Evolutionary conservation across 2,797 vertebrate genomes (phyloP).

Genomic region (Erithacus rubecula): DNA sequence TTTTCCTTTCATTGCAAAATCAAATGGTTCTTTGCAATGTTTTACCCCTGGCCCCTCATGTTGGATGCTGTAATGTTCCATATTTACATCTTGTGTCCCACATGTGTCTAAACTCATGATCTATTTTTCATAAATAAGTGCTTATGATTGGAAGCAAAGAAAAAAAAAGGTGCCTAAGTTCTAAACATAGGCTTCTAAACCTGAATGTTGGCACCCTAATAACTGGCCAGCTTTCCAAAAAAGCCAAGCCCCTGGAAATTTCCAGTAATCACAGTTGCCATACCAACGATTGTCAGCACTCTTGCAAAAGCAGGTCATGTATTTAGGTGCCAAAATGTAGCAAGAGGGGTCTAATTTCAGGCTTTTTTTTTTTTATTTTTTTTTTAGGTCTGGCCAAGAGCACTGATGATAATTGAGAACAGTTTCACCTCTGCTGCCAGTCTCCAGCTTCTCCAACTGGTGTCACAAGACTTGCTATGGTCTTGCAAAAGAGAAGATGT

Average conservation of each 20-base stretch:
- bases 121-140: slow-evolving; percentile 9
- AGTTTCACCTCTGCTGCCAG: slow-evolving; percentile 4
- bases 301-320: slow-evolving; percentile 63
- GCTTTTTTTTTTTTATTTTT: neutral
- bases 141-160: neutral
- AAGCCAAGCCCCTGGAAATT: slow-evolving; percentile 63
- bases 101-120: slow-evolving; percentile 4
- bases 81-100: neutral
- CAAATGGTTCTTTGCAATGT: neutral
- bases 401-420: neutral
- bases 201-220: slow-evolving; percentile 32
- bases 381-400: neutral
- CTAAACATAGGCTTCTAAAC: slow-evolving; percentile 34
- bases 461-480: neutral
- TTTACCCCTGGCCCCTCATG: neutral
- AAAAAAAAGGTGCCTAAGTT: neutral
- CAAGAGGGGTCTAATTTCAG: slow-evolving; percentile 48
- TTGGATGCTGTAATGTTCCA: neutral
- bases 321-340: slow-evolving; percentile 55
- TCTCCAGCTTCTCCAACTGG: neutral
- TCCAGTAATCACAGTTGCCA: slow-evolving; percentile 63
- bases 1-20: neutral
- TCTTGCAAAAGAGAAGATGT: neutral
- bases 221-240: slow-evolving; percentile 60
- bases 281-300: slow-evolving; percentile 59